Evolutionary conservation across 2,888 invertebrate species (phyloP).

Genomic region (Anoplius nigerrimus): DNA sequence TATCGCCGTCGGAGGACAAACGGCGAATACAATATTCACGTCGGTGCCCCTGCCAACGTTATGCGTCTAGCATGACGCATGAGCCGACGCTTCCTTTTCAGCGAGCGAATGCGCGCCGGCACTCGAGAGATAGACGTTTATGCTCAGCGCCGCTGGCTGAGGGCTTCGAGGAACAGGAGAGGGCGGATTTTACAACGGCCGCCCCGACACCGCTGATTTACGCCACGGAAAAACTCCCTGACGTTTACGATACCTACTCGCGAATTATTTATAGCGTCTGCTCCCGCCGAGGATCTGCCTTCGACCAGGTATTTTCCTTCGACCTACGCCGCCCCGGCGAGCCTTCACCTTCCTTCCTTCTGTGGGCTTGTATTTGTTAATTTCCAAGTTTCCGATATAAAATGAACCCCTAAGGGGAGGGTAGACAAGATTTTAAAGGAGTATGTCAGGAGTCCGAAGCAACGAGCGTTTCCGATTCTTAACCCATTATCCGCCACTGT

Average conservation of each 20-base stretch:
- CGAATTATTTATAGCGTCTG: constrained; percentile 66
- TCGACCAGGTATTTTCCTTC: constrained; percentile 19
- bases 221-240: constrained; percentile 59
- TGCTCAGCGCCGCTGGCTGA: constrained; percentile 39
- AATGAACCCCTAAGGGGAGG: too few relatives aligned
- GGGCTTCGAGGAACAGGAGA: constrained; percentile 27
- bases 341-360: too few relatives aligned
- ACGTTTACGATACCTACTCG: constrained; percentile 67
- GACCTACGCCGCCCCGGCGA: too few relatives aligned
- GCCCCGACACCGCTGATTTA: constrained; percentile 65
- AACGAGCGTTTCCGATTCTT: too few relatives aligned
- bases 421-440: too few relatives aligned
- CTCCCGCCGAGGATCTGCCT: constrained; percentile 21
- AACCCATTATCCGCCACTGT: too few relatives aligned
- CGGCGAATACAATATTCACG: constrained; percentile 5
- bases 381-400: too few relatives aligned
- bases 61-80: constrained; percentile 18
- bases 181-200: constrained; percentile 56
- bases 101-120: constrained; percentile 22
- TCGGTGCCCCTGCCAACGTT: neutral
- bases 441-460: too few relatives aligned
- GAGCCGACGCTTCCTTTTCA: constrained; percentile 29
- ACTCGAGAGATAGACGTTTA: constrained; percentile 51
- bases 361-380: too few relatives aligned
- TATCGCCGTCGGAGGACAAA: constrained; percentile 3